These are phyloP conservation scores for Xanthorhoe designata DNA, from an alignment of 2,888 invertebrate genomes.

Conservation along the genomic window DNA sequence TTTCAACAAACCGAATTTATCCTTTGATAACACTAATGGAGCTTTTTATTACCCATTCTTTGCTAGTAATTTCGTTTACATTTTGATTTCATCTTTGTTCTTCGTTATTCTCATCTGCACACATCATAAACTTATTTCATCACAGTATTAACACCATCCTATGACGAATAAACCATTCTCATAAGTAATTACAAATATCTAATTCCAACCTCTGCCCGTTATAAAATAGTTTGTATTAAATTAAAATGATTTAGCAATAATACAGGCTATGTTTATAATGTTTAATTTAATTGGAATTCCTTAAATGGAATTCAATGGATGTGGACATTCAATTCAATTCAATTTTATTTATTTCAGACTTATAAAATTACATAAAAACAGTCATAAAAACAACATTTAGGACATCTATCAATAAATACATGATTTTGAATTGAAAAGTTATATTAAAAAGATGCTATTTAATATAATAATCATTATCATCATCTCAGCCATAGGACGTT, in stretches of 20 bases:
- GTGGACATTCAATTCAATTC: no score
- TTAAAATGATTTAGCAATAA: constrained; percentile 40
- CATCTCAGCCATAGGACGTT: no score
- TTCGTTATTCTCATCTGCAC: constrained; percentile 8
- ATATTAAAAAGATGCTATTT: no score
- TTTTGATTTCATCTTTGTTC: background rate
- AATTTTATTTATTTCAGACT: no score
- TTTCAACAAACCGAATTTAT: no score
- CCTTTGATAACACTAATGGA: no score
- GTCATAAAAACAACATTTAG: no score
- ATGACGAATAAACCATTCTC: constrained; percentile 27
- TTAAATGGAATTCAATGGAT: constrained; percentile 29
- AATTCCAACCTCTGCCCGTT: constrained; percentile 28
- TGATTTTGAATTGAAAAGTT: background rate
- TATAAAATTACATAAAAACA: no score
- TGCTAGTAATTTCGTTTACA: background rate
- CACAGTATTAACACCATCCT: constrained; percentile 23
- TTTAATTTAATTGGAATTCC: constrained; percentile 39
- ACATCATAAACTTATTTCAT: constrained; percentile 12
- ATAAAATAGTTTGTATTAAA: constrained; percentile 37
- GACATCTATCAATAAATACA: background rate
- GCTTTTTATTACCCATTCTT: no score
- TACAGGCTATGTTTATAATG: constrained; percentile 36
- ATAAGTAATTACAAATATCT: constrained; percentile 34
- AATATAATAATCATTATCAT: no score